phyloP scores from a whole-genome alignment of 2,113 vertebrate genomes.

The Bos taurus region DNA sequence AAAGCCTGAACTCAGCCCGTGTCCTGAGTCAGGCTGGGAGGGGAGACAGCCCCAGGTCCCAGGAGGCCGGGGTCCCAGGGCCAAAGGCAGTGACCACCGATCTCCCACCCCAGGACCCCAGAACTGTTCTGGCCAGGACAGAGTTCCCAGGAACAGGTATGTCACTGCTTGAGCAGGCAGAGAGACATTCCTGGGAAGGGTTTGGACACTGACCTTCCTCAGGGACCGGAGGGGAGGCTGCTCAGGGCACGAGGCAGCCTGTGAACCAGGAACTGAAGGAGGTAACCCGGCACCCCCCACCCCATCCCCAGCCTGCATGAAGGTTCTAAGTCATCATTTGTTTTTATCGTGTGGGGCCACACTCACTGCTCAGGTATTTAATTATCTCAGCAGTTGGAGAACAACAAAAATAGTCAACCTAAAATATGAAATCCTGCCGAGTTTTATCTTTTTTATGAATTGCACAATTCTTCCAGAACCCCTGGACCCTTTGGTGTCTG shows the following conservation, averaged over 20 bases:
- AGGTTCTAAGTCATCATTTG: too few species aligned
- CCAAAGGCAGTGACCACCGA: neutral
- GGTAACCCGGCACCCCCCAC: accelerated
- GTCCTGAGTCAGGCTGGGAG: neutral
- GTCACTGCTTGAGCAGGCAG: neutral
- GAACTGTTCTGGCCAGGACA: neutral
- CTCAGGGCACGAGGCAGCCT: neutral
- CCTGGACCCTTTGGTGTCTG: neutral
- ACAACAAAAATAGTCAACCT: neutral
- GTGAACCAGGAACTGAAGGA: neutral
- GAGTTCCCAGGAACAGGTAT: neutral
- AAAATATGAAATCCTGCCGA: accelerated
- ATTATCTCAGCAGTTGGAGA: neutral
- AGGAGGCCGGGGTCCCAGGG: accelerated
- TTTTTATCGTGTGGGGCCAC: accelerated
- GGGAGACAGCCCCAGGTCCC: neutral
- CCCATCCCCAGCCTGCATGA: neutral
- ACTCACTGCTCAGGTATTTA: neutral
- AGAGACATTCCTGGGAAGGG: neutral
- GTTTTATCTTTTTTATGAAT: neutral
- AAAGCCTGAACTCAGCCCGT: neutral
- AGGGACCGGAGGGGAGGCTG: neutral
- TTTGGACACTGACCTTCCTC: neutral
- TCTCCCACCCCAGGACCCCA: too few species aligned
- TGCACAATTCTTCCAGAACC: neutral